Conservation (phyloP, 2,113 vertebrate genomes). For the Rhinoderma darwinii region DNA sequence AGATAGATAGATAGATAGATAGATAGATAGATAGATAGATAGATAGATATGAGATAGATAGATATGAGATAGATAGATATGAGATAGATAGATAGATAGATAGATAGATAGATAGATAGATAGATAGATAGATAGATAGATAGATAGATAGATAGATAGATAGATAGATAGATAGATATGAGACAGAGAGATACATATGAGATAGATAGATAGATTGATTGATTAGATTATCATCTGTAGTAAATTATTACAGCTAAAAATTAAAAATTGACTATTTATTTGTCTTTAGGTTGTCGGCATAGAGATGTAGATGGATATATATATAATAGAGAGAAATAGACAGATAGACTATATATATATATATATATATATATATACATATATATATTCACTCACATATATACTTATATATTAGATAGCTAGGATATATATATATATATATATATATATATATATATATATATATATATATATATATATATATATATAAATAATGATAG, state of each 20-base stretch:
- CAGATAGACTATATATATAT: not conserved
- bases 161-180: not conserved
- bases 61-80: no score
- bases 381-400: not conserved
- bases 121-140: not conserved
- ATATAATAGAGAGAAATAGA: not conserved
- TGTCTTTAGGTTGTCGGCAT: no score
- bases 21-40: no score
- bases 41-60: no score
- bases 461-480: not conserved
- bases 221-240: no score
- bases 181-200: not conserved
- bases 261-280: no score
- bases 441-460: not conserved
- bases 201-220: not conserved
- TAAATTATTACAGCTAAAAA: no score
- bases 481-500: not conserved
- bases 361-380: not conserved
- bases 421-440: not conserved
- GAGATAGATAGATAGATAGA: no score
- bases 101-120: not conserved
- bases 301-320: not conserved
- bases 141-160: not conserved
- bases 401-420: not conserved
- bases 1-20: no score